Base-by-base conservation (phyloP, 2,113 vertebrate species). In the Tamias sibiricus region DNA sequence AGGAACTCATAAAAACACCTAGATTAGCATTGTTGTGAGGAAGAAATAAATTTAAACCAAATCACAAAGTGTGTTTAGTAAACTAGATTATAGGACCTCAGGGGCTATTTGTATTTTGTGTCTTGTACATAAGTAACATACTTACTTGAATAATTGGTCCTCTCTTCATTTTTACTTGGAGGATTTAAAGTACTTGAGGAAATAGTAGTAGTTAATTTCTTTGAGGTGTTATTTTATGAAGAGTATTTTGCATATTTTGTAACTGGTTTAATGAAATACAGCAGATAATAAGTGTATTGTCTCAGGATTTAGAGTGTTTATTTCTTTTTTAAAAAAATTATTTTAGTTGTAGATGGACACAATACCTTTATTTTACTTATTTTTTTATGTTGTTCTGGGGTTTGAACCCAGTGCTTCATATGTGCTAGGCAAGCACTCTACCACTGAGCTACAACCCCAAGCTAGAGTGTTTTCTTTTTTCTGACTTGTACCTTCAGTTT, bases 141-240 rank as follows among this genome's bases (percentile, higher is more conserved):
- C 91, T 90, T 86, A 68, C 81, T 92, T 80, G 40, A 64, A 66
- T 95, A 86, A 83, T 82, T 84, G 32, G 47, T 69, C 22, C 24
- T 87, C 35, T 59, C 95, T 95, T 90, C n/a, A 79, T 94, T 97
- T 97, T 93, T 54, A 83, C 42, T 79, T 71, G 17, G 20, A 94
- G 59, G 28, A 81, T 83, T 88, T 82, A 84, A 90, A 96, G 35
- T 66, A 82, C 59, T 85, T 95, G 47, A 32, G 32, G 40, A 94
- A 64, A 84, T 85, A 37, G 4, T 79, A n/a, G 57, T 80, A 82
- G 32, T 90, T 94, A 19, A 54, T 81, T 88, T 97, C 54, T 92
- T 2, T 91, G 37, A 91, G 22, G 4, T 30, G 47, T 88, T 44
- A 37, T 72, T 85, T 84, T 84, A 64, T 87, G 32, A 95, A 72